phyloP scores from a whole-genome alignment of 2,888 invertebrate species.

The Trissoscelio sp. region DNA sequence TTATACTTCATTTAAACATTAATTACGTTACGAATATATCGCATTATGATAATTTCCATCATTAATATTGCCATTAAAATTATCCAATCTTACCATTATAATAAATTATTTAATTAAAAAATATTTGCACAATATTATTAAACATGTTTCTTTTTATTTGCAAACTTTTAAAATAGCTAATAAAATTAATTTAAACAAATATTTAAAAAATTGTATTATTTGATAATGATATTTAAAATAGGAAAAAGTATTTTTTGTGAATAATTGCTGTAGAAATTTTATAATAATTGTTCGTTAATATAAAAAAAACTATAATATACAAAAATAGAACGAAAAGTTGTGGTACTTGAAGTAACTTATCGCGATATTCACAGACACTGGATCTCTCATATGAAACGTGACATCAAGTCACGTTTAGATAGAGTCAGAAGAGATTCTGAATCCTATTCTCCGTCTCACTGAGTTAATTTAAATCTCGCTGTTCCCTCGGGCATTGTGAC shows the following conservation, averaged over 20 bases:
- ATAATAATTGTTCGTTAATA: too few relatives aligned
- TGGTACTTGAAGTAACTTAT: slow-evolving; percentile 36
- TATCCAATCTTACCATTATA: neutral
- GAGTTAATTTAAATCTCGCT: slow-evolving; percentile 70
- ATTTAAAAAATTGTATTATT: too few relatives aligned
- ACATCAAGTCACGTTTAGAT: slow-evolving; percentile 60
- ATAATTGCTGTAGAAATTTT: too few relatives aligned
- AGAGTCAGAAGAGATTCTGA: slow-evolving; percentile 62
- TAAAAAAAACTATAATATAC: slow-evolving; percentile 2
- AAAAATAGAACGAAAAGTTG: slow-evolving; percentile 33
- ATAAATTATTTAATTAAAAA: too few relatives aligned
- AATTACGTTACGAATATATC: slow-evolving; percentile 41
- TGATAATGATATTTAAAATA: too few relatives aligned
- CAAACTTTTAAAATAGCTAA: too few relatives aligned
- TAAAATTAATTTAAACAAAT: too few relatives aligned
- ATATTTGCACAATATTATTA: too few relatives aligned
- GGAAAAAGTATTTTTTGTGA: too few relatives aligned
- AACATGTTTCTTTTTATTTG: too few relatives aligned
- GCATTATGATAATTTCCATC: slow-evolving; percentile 3
- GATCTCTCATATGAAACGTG: slow-evolving; percentile 56
- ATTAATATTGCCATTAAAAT: neutral
- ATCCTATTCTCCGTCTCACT: slow-evolving; percentile 59
- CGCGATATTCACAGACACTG: slow-evolving; percentile 56
- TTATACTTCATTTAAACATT: slow-evolving; percentile 54
- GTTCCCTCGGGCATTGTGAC: slow-evolving; percentile 71